Evolutionary conservation across 2,113 vertebrate genomes (phyloP).

Genomic region (Chaetodon auriga): DNA sequence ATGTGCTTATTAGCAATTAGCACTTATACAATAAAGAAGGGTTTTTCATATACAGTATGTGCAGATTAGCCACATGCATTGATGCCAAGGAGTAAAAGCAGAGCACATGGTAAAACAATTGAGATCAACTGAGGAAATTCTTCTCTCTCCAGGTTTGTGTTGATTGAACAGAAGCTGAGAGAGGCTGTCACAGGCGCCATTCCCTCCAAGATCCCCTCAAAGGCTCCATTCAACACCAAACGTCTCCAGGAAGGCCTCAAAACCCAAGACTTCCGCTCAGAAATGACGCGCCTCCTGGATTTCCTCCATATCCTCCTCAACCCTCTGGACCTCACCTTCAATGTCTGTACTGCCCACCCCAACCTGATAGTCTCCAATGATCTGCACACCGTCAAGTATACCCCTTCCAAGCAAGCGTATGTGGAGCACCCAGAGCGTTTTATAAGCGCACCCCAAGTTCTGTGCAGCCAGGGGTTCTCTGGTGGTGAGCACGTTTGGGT

Average conservation of each 20-base stretch:
- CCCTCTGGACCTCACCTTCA: constrained; percentile 80
- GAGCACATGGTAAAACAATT: neutral
- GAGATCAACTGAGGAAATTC: neutral
- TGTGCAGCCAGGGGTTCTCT: constrained; percentile 79
- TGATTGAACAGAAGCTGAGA: constrained; percentile 72
- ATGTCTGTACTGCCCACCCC: constrained; percentile 65
- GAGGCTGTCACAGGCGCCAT: constrained; percentile 36
- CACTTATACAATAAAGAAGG: neutral
- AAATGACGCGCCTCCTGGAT: constrained; percentile 72
- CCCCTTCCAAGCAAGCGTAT: constrained; percentile 57
- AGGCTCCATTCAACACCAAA: constrained; percentile 59
- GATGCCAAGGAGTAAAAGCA: neutral
- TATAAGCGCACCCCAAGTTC: constrained; percentile 65
- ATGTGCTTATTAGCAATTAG: neutral
- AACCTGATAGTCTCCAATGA: constrained; percentile 78
- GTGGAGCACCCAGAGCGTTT: constrained; percentile 77
- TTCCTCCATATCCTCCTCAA: constrained; percentile 74
- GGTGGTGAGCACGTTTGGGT: constrained; percentile 77
- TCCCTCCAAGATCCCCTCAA: constrained; percentile 37
- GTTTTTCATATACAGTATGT: neutral
- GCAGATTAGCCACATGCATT: neutral
- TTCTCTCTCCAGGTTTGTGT: constrained; percentile 64
- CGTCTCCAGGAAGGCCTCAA: constrained; percentile 67
- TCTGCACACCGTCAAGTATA: constrained; percentile 74
- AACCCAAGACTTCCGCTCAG: constrained; percentile 73